These are phyloP conservation scores for Penelope pileata DNA, from an alignment of 2,113 vertebrate genomes.

Conservation along the genomic window DNA sequence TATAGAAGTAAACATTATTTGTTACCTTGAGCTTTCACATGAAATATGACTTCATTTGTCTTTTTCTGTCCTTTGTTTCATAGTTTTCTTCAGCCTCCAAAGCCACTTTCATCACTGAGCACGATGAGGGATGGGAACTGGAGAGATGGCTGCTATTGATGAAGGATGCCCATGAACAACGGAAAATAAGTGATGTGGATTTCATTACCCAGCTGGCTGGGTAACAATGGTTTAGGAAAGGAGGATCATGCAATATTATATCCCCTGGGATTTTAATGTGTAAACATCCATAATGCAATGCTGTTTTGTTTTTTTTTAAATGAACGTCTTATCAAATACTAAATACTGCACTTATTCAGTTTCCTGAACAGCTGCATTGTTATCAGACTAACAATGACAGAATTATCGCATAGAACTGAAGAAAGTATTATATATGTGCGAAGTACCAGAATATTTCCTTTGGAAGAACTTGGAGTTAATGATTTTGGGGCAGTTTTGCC, in stretches of 20 bases:
- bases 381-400: slow-evolving; percentile 68
- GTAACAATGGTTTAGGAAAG: slow-evolving; percentile 67
- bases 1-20: background rate
- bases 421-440: slow-evolving; percentile 60
- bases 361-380: slow-evolving; percentile 64
- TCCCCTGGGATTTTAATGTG: slow-evolving; percentile 65
- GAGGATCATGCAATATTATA: slow-evolving; percentile 51
- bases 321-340: slow-evolving; percentile 67
- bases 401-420: slow-evolving; percentile 63
- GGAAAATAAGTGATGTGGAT: slow-evolving; percentile 43
- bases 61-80: background rate
- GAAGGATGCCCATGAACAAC: background rate
- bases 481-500: slow-evolving; percentile 60
- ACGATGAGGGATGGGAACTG: slow-evolving; percentile 93
- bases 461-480: slow-evolving; percentile 42
- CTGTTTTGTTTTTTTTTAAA: slow-evolving; percentile 72
- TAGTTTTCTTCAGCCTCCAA: slow-evolving; percentile 96
- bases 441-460: slow-evolving; percentile 62
- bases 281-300: slow-evolving; percentile 48
- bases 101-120: slow-evolving; percentile 91
- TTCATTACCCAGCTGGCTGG: slow-evolving; percentile 94
- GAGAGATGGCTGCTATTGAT: slow-evolving; percentile 97
- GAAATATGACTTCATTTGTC: background rate
- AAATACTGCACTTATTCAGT: slow-evolving; percentile 76
- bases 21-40: background rate